A percentile compares a stretch with the other conserved stretches of the same genome.
Evolutionary conservation across 2,888 invertebrate genomes (phyloP).

Genomic region (Tetragonisca angustula): DNA sequence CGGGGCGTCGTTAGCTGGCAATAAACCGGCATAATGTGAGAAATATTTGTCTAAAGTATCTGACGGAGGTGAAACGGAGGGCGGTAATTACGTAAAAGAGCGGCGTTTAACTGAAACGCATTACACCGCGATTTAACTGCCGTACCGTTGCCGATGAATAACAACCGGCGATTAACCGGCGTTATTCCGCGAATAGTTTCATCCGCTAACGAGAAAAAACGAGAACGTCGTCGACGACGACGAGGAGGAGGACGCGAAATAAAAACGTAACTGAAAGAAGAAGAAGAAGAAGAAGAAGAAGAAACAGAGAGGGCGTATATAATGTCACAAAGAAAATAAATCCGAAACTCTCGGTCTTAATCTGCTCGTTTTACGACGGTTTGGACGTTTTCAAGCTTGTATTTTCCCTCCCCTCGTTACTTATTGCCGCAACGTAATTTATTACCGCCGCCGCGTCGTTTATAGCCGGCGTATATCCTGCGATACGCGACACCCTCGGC

Average conservation of each 20-base stretch:
- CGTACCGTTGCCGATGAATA: constrained; percentile 43
- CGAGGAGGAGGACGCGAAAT: not conserved
- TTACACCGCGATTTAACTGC: constrained; percentile 37
- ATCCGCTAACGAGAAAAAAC: not conserved
- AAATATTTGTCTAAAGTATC: constrained; percentile 56
- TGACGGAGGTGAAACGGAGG: constrained; percentile 27
- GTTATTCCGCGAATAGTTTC: constrained; percentile 34
- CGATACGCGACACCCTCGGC: constrained; percentile 32
- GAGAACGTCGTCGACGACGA: not conserved
- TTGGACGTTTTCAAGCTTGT: constrained; percentile 55
- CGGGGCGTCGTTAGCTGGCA: constrained; percentile 44
- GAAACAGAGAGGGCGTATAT: not conserved
- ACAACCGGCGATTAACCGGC: constrained; percentile 46
- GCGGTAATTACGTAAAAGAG: constrained; percentile 52
- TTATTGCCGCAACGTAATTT: constrained; percentile 52
- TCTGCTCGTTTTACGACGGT: constrained; percentile 52
- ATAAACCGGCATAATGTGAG: constrained; percentile 45
- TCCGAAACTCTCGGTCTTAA: constrained; percentile 42
- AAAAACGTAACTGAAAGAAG: not conserved
- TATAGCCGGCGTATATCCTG: constrained; percentile 44
- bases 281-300: not conserved
- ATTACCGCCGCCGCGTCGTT: constrained; percentile 48
- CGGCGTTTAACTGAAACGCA: constrained; percentile 50
- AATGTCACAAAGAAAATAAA: constrained; percentile 40
- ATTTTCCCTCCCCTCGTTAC: constrained; percentile 40